Evolutionary conservation across 1,140 invertebrate species (phyloP).

Genomic region (Propsilocerus akamusi): DNA sequence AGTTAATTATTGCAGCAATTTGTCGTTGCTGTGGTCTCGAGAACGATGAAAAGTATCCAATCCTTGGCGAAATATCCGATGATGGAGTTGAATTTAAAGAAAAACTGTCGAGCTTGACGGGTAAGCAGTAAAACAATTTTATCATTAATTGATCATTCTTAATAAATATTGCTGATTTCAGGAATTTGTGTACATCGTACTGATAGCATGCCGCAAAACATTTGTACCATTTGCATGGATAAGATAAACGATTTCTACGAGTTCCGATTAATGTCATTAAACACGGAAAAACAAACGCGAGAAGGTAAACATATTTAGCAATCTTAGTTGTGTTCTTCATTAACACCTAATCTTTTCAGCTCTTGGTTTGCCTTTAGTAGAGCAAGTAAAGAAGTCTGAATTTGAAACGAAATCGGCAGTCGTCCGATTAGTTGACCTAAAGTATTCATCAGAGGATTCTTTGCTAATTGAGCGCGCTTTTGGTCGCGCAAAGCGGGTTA

Average conservation of each 20-base stretch:
- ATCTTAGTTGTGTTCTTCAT: too few species aligned
- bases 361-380: not conserved
- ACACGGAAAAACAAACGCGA: conserved; percentile 29
- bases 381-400: not conserved
- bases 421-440: not conserved
- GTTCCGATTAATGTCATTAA: conserved; percentile 32
- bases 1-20: not conserved
- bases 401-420: not conserved
- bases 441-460: not conserved
- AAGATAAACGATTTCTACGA: conserved; percentile 39
- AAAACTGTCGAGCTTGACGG: not conserved
- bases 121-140: not conserved
- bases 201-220: conserved; percentile 37
- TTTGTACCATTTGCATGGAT: conserved; percentile 33
- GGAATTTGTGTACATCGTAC: not conserved
- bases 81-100: not conserved
- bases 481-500: not conserved
- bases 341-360: too few species aligned
- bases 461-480: not conserved
- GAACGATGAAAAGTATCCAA: not conserved
- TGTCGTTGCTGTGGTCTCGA: not conserved
- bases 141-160: not conserved
- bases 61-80: not conserved
- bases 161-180: not conserved
- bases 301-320: too few species aligned